These are phyloP conservation scores for Drosophila subobscura DNA, from an alignment of 1,140 invertebrate species.

Conservation along the genomic window DNA sequence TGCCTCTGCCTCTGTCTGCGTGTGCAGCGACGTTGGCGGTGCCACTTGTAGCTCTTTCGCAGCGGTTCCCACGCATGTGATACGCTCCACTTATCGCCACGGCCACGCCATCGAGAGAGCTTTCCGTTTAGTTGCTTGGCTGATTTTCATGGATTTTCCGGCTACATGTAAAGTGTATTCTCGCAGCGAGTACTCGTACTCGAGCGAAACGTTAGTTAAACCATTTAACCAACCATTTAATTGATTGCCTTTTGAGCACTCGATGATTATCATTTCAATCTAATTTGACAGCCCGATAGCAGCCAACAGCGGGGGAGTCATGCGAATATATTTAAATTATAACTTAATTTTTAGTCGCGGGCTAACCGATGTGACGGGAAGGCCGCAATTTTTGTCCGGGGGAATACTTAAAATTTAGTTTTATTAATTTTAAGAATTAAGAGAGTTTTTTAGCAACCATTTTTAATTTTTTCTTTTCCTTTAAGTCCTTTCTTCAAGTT, in stretches of 20 bases:
- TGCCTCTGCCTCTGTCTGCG: slow-evolving; percentile 34
- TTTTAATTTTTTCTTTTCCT: too few relatives aligned
- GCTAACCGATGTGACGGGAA: too few relatives aligned
- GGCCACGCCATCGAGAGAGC: slow-evolving; percentile 8
- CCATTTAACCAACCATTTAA: slow-evolving; percentile 17
- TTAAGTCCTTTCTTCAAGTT: too few relatives aligned
- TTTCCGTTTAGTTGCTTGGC: slow-evolving; percentile 1
- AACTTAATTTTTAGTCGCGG: background rate
- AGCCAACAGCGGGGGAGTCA: slow-evolving; percentile 7
- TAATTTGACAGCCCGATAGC: slow-evolving; percentile 25
- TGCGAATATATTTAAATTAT: background rate
- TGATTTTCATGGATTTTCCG: too few relatives aligned
- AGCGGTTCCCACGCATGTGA: slow-evolving; percentile 42
- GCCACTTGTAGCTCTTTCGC: slow-evolving; percentile 56
- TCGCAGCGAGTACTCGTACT: too few relatives aligned
- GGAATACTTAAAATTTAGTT: too few relatives aligned
- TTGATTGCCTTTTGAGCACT: slow-evolving; percentile 30
- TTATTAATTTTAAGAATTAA: too few relatives aligned
- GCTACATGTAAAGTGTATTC: too few relatives aligned
- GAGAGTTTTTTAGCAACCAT: too few relatives aligned
- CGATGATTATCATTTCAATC: slow-evolving; percentile 13
- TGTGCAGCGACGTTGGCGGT: slow-evolving; percentile 12
- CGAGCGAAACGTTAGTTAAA: background rate
- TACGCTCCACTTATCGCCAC: slow-evolving; percentile 5
- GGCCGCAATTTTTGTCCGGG: too few relatives aligned